phyloP scores from a whole-genome alignment of 2,797 vertebrate species.

The Poeciliopsis gracilis region DNA sequence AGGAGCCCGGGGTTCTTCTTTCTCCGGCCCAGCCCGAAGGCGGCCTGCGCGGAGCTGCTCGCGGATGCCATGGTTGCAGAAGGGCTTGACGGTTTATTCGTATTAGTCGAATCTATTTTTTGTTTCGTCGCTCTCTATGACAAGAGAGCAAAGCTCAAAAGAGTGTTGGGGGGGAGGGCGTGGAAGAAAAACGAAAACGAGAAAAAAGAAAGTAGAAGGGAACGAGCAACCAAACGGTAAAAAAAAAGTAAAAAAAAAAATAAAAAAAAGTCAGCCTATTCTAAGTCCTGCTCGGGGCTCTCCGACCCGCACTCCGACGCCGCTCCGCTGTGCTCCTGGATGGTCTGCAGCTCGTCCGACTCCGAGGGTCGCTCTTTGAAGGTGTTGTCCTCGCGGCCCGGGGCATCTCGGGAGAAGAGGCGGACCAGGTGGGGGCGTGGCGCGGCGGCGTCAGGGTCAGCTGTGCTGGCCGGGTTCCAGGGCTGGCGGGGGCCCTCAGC shows the following conservation, averaged over 20 bases:
- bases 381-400: conserved; percentile 99
- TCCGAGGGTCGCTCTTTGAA: conserved; percentile 99
- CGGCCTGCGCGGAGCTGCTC: conserved; percentile 89
- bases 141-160: conserved; percentile 52
- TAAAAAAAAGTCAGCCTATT: conserved; percentile 78
- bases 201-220: conserved; percentile 45
- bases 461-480: conserved; percentile 87
- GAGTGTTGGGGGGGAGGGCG: conserved; percentile 9
- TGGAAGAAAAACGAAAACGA: conserved; percentile 40
- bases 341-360: conserved; percentile 99
- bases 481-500: conserved; percentile 84
- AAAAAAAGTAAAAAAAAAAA: conserved; percentile 26
- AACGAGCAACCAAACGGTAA: background rate
- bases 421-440: conserved; percentile 98
- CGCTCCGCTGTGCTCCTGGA: conserved; percentile 91
- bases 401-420: conserved; percentile 99
- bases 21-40: conserved; percentile 82
- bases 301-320: conserved; percentile 87
- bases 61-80: conserved; percentile 90
- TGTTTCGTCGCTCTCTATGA: conserved; percentile 58
- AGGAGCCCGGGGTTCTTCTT: conserved; percentile 93
- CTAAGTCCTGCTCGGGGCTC: conserved; percentile 89
- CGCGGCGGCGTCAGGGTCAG: conserved; percentile 83
- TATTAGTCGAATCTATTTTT: conserved; percentile 47
- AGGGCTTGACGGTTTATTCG: conserved; percentile 49